phyloP scores from a whole-genome alignment of 2,888 invertebrate species.

The Phalangium opilio region DNA sequence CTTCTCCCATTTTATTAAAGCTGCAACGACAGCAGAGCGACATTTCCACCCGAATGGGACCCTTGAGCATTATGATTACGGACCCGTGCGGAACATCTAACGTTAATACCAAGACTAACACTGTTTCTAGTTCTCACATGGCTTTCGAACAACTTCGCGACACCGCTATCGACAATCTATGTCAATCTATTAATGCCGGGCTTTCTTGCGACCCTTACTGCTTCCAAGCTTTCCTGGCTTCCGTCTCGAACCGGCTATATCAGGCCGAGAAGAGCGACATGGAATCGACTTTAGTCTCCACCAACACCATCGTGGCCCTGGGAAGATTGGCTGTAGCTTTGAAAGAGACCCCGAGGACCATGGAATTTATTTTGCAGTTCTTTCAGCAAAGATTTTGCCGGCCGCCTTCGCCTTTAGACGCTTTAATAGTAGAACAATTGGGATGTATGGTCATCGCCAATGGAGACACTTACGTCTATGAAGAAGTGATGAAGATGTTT shows the following conservation, averaged over 20 bases:
- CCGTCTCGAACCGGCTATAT: slow-evolving; percentile 86
- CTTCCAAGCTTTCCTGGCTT: slow-evolving; percentile 87
- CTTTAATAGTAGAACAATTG: slow-evolving; percentile 87
- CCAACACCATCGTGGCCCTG: slow-evolving; percentile 92
- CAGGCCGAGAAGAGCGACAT: slow-evolving; percentile 48
- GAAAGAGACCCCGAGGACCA: slow-evolving; percentile 82
- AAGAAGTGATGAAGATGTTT: slow-evolving; percentile 97
- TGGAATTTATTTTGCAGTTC: slow-evolving; percentile 87
- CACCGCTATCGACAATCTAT: slow-evolving; percentile 88
- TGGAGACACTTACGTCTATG: slow-evolving; percentile 65
- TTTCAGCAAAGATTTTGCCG: slow-evolving; percentile 89
- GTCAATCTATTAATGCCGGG: slow-evolving; percentile 73
- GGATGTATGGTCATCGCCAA: slow-evolving; percentile 96
- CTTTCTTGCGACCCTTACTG: slow-evolving; percentile 76
- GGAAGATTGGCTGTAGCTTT: slow-evolving; percentile 92
- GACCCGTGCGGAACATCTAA: slow-evolving; percentile 31
- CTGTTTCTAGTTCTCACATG: slow-evolving; percentile 24
- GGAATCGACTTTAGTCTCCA: slow-evolving; percentile 79
- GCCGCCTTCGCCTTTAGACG: slow-evolving; percentile 79
- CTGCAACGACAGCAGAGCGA: slow-evolving; percentile 40
- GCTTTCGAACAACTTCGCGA: slow-evolving; percentile 85
- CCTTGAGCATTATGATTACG: slow-evolving; percentile 28
- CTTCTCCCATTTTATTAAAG: slow-evolving; percentile 84
- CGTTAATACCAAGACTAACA: slow-evolving; percentile 6
- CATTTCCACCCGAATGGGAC: slow-evolving; percentile 16